These are phyloP conservation scores for Drosophila guanche DNA, from an alignment of 1,140 invertebrate species.

Conservation along the genomic window DNA sequence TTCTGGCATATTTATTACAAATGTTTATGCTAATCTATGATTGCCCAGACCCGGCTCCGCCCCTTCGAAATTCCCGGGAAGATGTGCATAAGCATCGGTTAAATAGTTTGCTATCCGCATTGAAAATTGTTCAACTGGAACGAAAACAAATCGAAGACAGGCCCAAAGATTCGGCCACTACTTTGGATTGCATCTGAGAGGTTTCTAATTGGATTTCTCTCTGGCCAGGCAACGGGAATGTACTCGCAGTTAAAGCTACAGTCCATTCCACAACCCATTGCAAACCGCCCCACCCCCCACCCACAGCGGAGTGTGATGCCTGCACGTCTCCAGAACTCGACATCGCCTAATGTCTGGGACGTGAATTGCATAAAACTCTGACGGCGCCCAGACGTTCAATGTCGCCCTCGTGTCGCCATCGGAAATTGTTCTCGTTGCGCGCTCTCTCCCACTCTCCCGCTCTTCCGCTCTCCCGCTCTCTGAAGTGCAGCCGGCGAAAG, in stretches of 20 bases:
- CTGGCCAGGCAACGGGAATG: conserved; percentile 44
- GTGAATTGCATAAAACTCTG: conserved; percentile 56
- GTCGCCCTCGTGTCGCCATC: conserved; percentile 51
- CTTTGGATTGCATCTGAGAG: conserved; percentile 60
- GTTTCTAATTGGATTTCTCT: conserved; percentile 64
- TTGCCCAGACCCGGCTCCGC: conserved; percentile 26
- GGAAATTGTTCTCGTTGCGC: conserved; percentile 33
- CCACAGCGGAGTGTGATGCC: conserved; percentile 12
- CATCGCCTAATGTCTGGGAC: conserved; percentile 56
- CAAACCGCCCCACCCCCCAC: too few species aligned
- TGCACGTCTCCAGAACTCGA: conserved; percentile 50
- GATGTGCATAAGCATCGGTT: conserved; percentile 60
- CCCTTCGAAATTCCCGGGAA: conserved; percentile 44
- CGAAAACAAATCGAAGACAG: conserved; percentile 70
- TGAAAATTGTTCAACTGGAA: conserved; percentile 64
- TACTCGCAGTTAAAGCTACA: not conserved
- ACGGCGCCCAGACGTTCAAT: conserved; percentile 40
- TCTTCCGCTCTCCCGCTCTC: not conserved
- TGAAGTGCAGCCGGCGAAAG: conserved; percentile 14
- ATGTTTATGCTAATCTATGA: conserved; percentile 72
- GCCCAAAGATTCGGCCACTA: conserved; percentile 40
- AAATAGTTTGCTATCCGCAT: conserved; percentile 51
- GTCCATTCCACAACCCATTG: too few species aligned
- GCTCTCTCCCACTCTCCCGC: not conserved
- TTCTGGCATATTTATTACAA: conserved; percentile 60